Evolutionary conservation across 2,888 invertebrate species (phyloP).

Genomic region (Eristalis intricaria): DNA sequence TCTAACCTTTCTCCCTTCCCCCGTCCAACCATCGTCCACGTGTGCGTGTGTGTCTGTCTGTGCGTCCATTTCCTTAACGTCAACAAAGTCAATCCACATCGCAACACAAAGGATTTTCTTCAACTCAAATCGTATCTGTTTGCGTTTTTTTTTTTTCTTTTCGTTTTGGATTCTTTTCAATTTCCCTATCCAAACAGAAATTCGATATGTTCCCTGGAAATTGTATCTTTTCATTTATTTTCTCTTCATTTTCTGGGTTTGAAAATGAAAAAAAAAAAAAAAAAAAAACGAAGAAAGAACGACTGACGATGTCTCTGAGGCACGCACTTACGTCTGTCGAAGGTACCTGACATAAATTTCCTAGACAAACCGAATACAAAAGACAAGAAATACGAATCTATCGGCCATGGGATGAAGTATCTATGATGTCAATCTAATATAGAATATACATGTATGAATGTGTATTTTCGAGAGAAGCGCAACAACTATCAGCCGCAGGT

Average conservation of each 20-base stretch:
- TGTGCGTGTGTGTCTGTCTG: not conserved
- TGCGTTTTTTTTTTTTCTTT: constrained; percentile 14
- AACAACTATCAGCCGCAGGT: constrained; percentile 57
- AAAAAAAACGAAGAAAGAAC: too few relatives aligned
- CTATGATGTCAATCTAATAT: constrained; percentile 69
- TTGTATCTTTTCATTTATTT: constrained; percentile 42
- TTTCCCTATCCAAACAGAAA: constrained; percentile 68
- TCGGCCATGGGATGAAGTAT: constrained; percentile 32
- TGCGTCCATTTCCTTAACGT: not conserved
- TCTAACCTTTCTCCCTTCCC: not conserved
- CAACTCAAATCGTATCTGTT: constrained; percentile 7
- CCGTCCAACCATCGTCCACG: not conserved
- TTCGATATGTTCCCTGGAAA: constrained; percentile 67
- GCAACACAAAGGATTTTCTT: not conserved
- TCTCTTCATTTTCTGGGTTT: not conserved
- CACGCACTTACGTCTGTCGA: not conserved
- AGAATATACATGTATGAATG: not conserved
- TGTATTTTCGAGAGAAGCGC: constrained; percentile 51
- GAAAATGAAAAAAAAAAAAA: not conserved
- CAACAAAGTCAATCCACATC: constrained; percentile 56
- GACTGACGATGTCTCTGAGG: not conserved
- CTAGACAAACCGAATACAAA: constrained; percentile 36
- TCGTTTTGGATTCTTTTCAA: constrained; percentile 30
- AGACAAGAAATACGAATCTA: constrained; percentile 29
- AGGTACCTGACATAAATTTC: constrained; percentile 66